phyloP scores from a whole-genome alignment of 2,797 vertebrate species.

The Myripristis murdjan region DNA sequence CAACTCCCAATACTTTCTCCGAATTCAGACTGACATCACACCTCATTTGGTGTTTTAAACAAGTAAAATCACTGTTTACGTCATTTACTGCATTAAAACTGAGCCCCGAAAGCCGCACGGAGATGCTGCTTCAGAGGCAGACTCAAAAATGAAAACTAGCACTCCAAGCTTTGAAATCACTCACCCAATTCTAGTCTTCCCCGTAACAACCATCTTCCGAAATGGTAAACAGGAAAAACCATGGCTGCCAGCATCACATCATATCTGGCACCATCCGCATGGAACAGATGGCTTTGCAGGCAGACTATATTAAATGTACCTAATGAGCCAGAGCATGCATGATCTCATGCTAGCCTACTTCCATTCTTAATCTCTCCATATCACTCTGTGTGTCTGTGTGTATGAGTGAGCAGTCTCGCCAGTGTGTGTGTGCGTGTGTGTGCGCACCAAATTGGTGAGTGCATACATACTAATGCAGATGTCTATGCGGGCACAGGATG shows the following conservation, averaged over 20 bases:
- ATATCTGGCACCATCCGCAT: conserved; percentile 74
- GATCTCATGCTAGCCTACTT: conserved; percentile 82
- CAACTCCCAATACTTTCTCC: background rate
- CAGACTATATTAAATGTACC: conserved; percentile 81
- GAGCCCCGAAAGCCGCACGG: background rate
- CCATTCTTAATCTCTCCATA: conserved; percentile 75
- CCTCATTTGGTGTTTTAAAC: conserved; percentile 4
- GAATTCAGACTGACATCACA: conserved; percentile 21
- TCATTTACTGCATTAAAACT: background rate
- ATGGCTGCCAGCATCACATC: conserved; percentile 75
- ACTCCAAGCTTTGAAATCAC: conserved; percentile 3
- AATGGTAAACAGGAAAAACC: conserved; percentile 69
- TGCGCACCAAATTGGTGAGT: conserved; percentile 17
- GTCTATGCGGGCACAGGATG: conserved; percentile 56
- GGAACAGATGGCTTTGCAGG: conserved; percentile 81
- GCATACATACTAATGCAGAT: conserved; percentile 68
- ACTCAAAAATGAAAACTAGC: background rate
- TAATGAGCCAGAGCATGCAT: conserved; percentile 80
- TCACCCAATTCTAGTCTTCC: conserved; percentile 29
- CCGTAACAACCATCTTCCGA: conserved; percentile 52
- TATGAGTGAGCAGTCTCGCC: conserved; percentile 23
- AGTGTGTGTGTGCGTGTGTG: conserved; percentile 20
- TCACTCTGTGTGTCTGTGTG: conserved; percentile 38
- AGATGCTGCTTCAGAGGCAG: background rate
- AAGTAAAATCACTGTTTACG: background rate